Evolutionary conservation across 2,113 vertebrate species (phyloP).

Genomic region (Pica pica): DNA sequence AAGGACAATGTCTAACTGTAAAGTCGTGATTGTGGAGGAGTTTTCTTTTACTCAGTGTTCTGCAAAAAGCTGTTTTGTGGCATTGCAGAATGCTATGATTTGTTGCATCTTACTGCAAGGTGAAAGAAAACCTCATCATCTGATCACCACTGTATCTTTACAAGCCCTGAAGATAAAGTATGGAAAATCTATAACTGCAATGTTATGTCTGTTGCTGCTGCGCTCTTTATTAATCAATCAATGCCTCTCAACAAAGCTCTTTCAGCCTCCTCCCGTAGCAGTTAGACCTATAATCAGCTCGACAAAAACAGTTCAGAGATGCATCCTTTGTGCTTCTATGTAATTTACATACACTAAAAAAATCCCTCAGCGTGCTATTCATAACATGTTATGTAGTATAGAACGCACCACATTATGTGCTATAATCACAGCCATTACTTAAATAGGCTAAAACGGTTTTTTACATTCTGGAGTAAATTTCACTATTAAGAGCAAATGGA

Average conservation of each 20-base stretch:
- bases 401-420: not conserved
- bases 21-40: conserved; percentile 41
- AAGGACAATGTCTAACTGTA: conserved; percentile 35
- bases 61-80: conserved; percentile 8
- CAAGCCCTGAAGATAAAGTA: conserved; percentile 54
- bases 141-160: conserved; percentile 35
- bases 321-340: conserved; percentile 33
- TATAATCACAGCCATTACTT: conserved; percentile 43
- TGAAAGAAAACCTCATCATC: conserved; percentile 41
- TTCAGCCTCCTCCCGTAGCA: conserved; percentile 30
- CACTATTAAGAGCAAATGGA: conserved; percentile 20
- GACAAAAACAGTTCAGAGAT: conserved; percentile 49
- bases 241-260: conserved; percentile 36
- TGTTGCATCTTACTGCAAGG: not conserved
- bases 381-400: conserved; percentile 6
- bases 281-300: conserved; percentile 38
- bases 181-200: conserved; percentile 47
- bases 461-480: conserved; percentile 45
- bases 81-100: not conserved
- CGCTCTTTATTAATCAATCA: conserved; percentile 49
- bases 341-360: conserved; percentile 44
- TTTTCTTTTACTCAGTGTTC: not conserved
- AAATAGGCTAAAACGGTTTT: not conserved
- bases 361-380: conserved; percentile 5
- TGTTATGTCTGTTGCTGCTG: conserved; percentile 20